Conservation (phyloP, 2,113 vertebrate species). For the Chaetodon trifascialis region DNA sequence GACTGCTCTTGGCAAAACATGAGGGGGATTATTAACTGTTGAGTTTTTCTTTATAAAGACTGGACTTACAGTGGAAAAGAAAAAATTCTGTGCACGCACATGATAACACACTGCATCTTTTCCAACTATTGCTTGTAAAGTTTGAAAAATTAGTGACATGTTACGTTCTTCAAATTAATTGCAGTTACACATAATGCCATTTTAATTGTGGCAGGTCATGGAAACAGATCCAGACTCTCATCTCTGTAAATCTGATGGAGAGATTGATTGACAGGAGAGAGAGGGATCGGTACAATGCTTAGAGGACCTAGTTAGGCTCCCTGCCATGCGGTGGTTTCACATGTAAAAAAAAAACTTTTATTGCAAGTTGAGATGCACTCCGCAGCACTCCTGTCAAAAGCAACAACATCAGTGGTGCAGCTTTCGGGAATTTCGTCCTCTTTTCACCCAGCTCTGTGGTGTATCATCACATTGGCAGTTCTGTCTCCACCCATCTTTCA, state of each 20-base stretch:
- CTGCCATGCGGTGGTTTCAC: constrained; percentile 44
- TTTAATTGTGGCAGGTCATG: background rate
- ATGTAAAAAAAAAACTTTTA: constrained; percentile 27
- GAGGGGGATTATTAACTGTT: constrained; percentile 24
- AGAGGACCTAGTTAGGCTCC: constrained; percentile 12
- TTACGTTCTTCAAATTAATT: background rate
- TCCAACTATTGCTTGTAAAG: background rate
- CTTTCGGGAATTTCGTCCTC: constrained; percentile 25
- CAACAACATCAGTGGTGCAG: constrained; percentile 29
- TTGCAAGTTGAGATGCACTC: constrained; percentile 22
- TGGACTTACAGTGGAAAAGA: background rate
- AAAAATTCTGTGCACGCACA: background rate
- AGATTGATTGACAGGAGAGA: background rate
- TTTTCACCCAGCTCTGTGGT: constrained; percentile 31
- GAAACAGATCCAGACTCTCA: constrained; percentile 17
- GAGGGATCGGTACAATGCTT: background rate
- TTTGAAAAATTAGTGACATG: background rate
- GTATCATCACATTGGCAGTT: constrained; percentile 33
- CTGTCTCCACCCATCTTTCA: constrained; percentile 27
- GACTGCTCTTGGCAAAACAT: constrained; percentile 19
- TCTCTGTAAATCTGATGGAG: constrained; percentile 21
- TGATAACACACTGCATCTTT: background rate
- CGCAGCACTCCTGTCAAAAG: constrained; percentile 46
- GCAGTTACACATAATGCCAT: background rate
- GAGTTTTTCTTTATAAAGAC: constrained; percentile 26